Percentiles rank a stretch among this genome's conserved stretches.
phyloP scores from a whole-genome alignment of 2,797 vertebrate genomes.

The Lophius americanus region DNA sequence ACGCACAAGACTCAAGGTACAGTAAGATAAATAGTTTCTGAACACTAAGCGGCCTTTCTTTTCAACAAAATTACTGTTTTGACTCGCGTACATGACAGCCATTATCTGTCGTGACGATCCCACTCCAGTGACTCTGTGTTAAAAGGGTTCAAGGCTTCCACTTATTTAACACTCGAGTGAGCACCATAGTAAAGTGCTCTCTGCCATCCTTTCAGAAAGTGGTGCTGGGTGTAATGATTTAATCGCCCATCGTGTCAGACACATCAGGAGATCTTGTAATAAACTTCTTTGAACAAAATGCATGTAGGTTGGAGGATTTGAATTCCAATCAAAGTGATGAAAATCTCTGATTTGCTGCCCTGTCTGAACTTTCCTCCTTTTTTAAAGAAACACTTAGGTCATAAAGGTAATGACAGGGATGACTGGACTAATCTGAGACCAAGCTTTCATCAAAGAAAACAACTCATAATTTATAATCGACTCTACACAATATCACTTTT shows the following conservation, averaged over 20 bases:
- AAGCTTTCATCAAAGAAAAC: too few relatives aligned
- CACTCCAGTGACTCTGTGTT: slow-evolving; percentile 22
- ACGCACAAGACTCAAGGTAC: too few relatives aligned
- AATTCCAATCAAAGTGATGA: neutral
- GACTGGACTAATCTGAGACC: too few relatives aligned
- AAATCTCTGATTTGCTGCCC: neutral
- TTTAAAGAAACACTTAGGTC: too few relatives aligned
- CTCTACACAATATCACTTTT: too few relatives aligned
- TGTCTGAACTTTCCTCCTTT: neutral
- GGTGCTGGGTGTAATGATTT: slow-evolving; percentile 44
- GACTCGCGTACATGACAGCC: slow-evolving; percentile 45
- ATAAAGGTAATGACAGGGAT: too few relatives aligned
- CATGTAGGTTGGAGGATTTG: neutral
- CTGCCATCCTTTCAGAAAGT: slow-evolving; percentile 22
- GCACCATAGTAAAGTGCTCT: slow-evolving; percentile 44
- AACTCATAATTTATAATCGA: too few relatives aligned
- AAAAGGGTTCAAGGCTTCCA: slow-evolving; percentile 56
- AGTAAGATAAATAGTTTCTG: neutral
- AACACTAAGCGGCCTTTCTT: neutral
- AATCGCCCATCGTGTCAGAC: slow-evolving; percentile 51
- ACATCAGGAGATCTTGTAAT: slow-evolving; percentile 47
- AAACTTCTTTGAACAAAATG: slow-evolving; percentile 18
- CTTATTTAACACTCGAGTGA: slow-evolving; percentile 64
- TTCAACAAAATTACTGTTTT: slow-evolving; percentile 28
- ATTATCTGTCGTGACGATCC: slow-evolving; percentile 34